phyloP scores from a whole-genome alignment of 2,113 vertebrate genomes.

The Salvator merianae region DNA sequence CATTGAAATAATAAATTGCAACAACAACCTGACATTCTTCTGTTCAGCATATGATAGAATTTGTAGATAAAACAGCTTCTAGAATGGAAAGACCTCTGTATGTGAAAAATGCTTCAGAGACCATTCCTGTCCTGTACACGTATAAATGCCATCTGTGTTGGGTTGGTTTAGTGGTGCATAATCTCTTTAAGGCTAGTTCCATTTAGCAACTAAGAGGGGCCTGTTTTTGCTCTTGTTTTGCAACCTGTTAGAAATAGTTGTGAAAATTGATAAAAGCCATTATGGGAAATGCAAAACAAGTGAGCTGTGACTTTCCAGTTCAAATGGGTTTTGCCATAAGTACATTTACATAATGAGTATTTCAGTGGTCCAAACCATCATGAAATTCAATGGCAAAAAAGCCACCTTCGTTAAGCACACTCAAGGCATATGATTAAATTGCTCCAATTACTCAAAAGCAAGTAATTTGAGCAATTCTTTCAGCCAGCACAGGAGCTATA shows the following conservation, averaged over 20 bases:
- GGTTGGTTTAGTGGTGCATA: neutral
- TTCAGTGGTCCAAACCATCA: neutral
- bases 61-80: too few relatives aligned
- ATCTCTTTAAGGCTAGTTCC: neutral
- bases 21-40: too few relatives aligned
- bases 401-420: neutral
- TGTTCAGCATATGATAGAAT: too few relatives aligned
- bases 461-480: neutral
- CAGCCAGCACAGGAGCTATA: neutral
- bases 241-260: neutral
- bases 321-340: neutral
- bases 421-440: neutral
- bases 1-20: too few relatives aligned
- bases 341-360: neutral
- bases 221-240: neutral
- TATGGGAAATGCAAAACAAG: neutral
- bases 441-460: slow-evolving; percentile 1
- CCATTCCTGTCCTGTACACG: neutral
- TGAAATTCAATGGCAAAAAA: neutral
- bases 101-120: too few relatives aligned
- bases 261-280: neutral
- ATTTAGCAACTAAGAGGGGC: neutral
- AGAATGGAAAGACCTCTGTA: too few relatives aligned
- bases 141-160: neutral
- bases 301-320: neutral